A percentile compares a stretch with the other conserved stretches of the same genome.
These are phyloP conservation scores for Drosophila longiperda DNA, from an alignment of 2,888 invertebrate genomes.

Conservation along the genomic window DNA sequence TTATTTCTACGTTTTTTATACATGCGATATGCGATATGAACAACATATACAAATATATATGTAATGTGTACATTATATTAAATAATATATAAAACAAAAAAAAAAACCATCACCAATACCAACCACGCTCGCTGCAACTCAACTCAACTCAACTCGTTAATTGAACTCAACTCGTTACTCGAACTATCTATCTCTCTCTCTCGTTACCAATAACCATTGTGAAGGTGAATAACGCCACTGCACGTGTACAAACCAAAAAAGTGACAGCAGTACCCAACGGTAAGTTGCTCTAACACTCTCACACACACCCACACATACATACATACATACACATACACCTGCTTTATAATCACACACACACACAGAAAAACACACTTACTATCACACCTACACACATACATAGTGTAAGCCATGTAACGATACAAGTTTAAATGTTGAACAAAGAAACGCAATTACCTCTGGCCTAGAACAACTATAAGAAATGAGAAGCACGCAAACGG, in stretches of 20 bases:
- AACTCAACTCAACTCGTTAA: constrained; percentile 63
- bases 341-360: constrained; percentile 29
- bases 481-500: constrained; percentile 64
- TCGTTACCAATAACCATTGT: constrained; percentile 74
- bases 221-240: constrained; percentile 99
- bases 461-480: constrained; percentile 63
- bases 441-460: constrained; percentile 80
- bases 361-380: constrained; percentile 6
- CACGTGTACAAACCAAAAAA: constrained; percentile 98
- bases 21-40: constrained; percentile 63
- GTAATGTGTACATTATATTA: constrained; percentile 52
- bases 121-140: constrained; percentile 70
- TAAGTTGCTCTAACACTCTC: constrained; percentile 86
- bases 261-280: constrained; percentile 96
- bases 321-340: constrained; percentile 20
- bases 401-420: constrained; percentile 67
- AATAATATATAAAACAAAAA: constrained; percentile 17
- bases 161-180: constrained; percentile 39
- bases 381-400: constrained; percentile 35
- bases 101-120: constrained; percentile 68
- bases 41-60: constrained; percentile 37
- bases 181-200: constrained; percentile 30
- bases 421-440: constrained; percentile 76
- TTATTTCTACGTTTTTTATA: constrained; percentile 77
- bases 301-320: constrained; percentile 30